phyloP scores from a whole-genome alignment of 1,140 invertebrate species.

The Ruditapes philippinarum region DNA sequence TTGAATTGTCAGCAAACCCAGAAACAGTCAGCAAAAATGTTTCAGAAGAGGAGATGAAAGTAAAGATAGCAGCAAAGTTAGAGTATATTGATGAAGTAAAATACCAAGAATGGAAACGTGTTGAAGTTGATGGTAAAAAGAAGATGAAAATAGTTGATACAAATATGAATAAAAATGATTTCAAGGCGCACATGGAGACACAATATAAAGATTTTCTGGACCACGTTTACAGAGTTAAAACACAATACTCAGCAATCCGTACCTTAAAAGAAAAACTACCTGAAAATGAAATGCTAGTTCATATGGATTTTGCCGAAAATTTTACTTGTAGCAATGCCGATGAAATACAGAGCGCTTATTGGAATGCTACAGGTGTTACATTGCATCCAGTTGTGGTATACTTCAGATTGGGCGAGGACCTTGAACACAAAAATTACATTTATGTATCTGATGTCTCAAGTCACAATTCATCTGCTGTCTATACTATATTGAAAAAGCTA shows the following conservation, averaged over 20 bases:
- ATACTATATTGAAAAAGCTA: slow-evolving; percentile 61
- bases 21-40: not conserved
- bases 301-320: slow-evolving; percentile 72
- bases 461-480: slow-evolving; percentile 63
- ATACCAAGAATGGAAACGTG: slow-evolving; percentile 51
- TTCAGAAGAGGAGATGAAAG: not conserved
- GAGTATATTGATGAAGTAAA: not conserved
- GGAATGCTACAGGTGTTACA: slow-evolving; percentile 59
- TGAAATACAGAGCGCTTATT: slow-evolving; percentile 72
- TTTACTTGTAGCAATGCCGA: slow-evolving; percentile 63
- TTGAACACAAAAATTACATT: slow-evolving; percentile 58
- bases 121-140: slow-evolving; percentile 20
- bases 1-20: not conserved
- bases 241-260: slow-evolving; percentile 43
- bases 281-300: slow-evolving; percentile 41
- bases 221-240: slow-evolving; percentile 24
- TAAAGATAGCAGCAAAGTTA: not conserved
- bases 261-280: slow-evolving; percentile 54
- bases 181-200: not conserved
- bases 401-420: not conserved
- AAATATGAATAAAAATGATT: slow-evolving; percentile 20
- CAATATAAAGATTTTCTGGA: slow-evolving; percentile 34
- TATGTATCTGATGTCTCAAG: slow-evolving; percentile 56
- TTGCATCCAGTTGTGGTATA: slow-evolving; percentile 69
- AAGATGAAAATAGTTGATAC: slow-evolving; percentile 19